A percentile compares a stretch with the other conserved stretches of the same genome.
Evolutionary conservation across 1,140 invertebrate genomes (phyloP).

Genomic region (Penaeus vannamei): DNA sequence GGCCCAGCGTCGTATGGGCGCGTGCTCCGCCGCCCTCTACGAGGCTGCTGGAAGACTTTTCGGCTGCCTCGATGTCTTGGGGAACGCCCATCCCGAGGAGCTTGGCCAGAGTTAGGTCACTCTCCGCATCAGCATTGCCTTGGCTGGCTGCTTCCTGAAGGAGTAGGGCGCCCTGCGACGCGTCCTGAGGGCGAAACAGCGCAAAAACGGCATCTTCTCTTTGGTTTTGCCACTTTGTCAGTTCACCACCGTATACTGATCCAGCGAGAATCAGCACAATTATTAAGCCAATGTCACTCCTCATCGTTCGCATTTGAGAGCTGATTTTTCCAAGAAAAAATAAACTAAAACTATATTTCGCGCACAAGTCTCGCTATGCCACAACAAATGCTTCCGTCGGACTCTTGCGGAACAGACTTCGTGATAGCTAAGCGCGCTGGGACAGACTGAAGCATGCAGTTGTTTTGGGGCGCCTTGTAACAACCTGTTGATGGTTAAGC

Average conservation of each 20-base stretch:
- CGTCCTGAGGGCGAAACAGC: constrained; percentile 19
- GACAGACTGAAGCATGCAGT: too few species aligned
- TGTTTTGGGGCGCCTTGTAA: too few species aligned
- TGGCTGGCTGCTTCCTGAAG: constrained; percentile 36
- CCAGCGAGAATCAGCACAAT: too few species aligned
- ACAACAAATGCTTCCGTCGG: too few species aligned
- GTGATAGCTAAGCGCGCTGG: too few species aligned
- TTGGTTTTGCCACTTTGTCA: constrained; percentile 30
- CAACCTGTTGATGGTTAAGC: too few species aligned
- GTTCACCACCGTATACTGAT: constrained; percentile 1
- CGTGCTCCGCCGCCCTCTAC: constrained; percentile 9
- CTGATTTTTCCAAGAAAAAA: too few species aligned
- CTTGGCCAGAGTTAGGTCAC: constrained; percentile 36
- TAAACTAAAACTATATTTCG: too few species aligned
- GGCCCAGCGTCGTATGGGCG: constrained; percentile 33
- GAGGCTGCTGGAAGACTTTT: constrained; percentile 1
- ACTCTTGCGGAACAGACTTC: too few species aligned
- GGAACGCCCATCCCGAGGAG: constrained; percentile 30
- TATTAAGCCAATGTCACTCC: too few species aligned
- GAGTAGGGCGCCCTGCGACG: constrained; percentile 7
- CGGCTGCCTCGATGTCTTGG: constrained; percentile 30
- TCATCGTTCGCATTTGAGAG: too few species aligned
- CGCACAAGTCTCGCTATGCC: too few species aligned
- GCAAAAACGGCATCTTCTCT: constrained; percentile 16
- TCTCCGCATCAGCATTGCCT: constrained; percentile 32